Conservation (phyloP, 2,888 invertebrate species). For the Carterocephalus palaemon region DNA sequence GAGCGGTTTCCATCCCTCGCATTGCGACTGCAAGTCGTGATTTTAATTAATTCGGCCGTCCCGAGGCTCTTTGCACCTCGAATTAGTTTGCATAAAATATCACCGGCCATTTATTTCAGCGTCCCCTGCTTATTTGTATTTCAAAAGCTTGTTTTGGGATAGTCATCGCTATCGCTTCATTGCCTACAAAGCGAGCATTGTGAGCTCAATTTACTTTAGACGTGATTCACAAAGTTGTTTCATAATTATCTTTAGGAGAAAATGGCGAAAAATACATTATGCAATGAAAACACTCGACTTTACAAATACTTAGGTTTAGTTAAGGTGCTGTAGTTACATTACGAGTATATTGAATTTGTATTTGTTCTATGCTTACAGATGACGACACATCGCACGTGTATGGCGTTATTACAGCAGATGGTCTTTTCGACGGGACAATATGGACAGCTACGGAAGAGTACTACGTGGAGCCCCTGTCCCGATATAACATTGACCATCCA, state of each 20-base stretch:
- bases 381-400: conserved; percentile 90
- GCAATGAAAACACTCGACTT: no score
- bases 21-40: conserved; percentile 70
- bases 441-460: conserved; percentile 87
- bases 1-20: conserved; percentile 62
- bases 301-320: no score
- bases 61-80: conserved; percentile 68
- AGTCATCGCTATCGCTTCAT: conserved; percentile 21
- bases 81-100: conserved; percentile 75
- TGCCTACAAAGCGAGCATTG: background rate
- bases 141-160: conserved; percentile 43
- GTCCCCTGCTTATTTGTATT: conserved; percentile 48
- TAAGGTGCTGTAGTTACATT: no score
- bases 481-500: conserved; percentile 79
- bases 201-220: background rate
- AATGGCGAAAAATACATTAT: no score
- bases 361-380: conserved; percentile 77
- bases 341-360: background rate
- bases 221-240: no score
- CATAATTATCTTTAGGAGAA: no score
- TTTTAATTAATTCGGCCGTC: conserved; percentile 71
- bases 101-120: conserved; percentile 59
- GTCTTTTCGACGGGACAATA: conserved; percentile 93
- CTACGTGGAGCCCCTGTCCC: conserved; percentile 89
- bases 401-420: conserved; percentile 91